Conservation (phyloP, 2,113 vertebrate genomes). For the Alethe castanea region DNA sequence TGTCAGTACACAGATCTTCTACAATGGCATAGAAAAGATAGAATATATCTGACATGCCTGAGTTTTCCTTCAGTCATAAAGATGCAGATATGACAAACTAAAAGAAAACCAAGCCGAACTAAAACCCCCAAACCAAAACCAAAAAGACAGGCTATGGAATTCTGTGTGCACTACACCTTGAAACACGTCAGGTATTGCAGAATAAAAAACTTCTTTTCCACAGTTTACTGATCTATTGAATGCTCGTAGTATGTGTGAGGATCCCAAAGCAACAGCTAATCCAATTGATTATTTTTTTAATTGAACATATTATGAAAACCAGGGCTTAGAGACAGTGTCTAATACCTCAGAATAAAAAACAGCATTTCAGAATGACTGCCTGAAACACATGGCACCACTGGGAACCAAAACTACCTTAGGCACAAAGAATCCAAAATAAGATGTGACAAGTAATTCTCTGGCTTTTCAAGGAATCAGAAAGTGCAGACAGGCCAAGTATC, state of each 20-base stretch:
- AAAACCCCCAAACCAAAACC: neutral
- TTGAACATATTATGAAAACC: neutral
- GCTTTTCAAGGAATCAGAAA: neutral
- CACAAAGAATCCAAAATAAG: neutral
- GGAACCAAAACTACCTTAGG: neutral
- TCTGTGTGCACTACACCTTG: neutral
- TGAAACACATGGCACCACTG: neutral
- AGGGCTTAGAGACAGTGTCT: neutral
- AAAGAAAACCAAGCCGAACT: neutral
- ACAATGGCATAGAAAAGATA: neutral
- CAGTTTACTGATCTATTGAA: neutral
- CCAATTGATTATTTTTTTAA: neutral
- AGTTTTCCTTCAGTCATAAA: neutral
- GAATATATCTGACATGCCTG: neutral
- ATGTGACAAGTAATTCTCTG: neutral
- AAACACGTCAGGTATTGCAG: neutral
- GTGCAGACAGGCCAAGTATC: neutral
- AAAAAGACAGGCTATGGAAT: neutral
- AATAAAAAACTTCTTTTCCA: neutral
- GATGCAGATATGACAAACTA: neutral
- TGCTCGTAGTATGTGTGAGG: rapidly evolving
- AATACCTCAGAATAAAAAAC: neutral
- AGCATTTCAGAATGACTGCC: neutral
- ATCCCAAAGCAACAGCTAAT: neutral
- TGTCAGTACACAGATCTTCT: neutral